Percentiles rank a stretch among this genome's conserved stretches.
Evolutionary conservation across 1,140 invertebrate species (phyloP).

Genomic region (Pseudomyrmex dendroicus): DNA sequence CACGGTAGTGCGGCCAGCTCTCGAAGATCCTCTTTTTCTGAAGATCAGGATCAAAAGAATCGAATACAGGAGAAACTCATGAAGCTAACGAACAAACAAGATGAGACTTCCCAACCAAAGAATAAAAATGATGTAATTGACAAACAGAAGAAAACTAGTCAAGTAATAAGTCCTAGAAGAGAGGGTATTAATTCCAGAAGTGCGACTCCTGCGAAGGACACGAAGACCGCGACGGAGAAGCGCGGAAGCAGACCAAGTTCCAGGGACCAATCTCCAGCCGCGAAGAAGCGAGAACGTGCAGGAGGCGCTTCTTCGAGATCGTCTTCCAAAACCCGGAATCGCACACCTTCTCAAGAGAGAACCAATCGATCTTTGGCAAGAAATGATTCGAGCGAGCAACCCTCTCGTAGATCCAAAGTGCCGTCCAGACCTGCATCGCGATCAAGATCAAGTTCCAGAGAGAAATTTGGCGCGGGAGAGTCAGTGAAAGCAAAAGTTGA

Average conservation of each 20-base stretch:
- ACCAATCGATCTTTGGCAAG: conserved; percentile 61
- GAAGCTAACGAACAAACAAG: conserved; percentile 12
- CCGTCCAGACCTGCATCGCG: conserved; percentile 56
- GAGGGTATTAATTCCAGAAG: conserved; percentile 52
- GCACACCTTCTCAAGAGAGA: conserved; percentile 62
- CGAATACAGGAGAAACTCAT: conserved; percentile 10
- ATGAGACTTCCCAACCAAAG: not conserved
- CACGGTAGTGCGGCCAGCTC: conserved; percentile 32
- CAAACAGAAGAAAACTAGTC: not conserved
- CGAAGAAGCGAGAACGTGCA: conserved; percentile 72
- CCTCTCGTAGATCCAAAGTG: conserved; percentile 41
- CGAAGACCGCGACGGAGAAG: conserved; percentile 35
- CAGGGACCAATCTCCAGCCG: conserved; percentile 71
- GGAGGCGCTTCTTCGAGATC: conserved; percentile 69
- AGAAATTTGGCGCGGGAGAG: conserved; percentile 69
- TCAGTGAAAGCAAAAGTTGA: conserved; percentile 73
- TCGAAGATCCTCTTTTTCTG: conserved; percentile 62
- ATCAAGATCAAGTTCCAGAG: conserved; percentile 77
- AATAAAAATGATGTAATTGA: not conserved
- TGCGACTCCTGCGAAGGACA: conserved; percentile 65
- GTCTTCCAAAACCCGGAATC: conserved; percentile 70
- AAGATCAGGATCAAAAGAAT: conserved; percentile 50
- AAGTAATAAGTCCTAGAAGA: conserved; percentile 18
- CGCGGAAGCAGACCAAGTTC: conserved; percentile 49
- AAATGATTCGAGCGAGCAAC: conserved; percentile 60